These are phyloP conservation scores for Monochamus alternatus DNA, from an alignment of 2,888 invertebrate species.

Conservation along the genomic window DNA sequence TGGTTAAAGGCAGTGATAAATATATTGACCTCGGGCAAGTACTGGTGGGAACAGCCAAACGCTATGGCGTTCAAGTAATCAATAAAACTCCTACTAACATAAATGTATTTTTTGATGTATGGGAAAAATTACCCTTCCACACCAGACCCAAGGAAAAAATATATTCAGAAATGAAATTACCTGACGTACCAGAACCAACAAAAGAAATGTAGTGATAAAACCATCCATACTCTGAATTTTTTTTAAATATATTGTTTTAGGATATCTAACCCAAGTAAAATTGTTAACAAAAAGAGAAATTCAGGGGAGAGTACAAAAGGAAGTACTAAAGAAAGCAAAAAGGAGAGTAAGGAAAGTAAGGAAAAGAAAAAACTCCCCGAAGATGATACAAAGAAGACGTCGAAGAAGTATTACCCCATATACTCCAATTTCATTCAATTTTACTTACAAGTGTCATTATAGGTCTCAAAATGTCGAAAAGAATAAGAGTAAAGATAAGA, in stretches of 20 bases:
- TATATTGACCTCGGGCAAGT: constrained; percentile 67
- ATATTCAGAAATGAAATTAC: constrained; percentile 58
- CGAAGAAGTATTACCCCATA: constrained; percentile 25
- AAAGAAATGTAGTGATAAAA: constrained; percentile 28
- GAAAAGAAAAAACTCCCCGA: constrained; percentile 17
- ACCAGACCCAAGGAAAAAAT: constrained; percentile 47
- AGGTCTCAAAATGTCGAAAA: constrained; percentile 32
- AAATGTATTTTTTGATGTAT: constrained; percentile 73
- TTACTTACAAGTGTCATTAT: not conserved
- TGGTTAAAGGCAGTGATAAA: constrained; percentile 67
- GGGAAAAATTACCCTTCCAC: constrained; percentile 70
- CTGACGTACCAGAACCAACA: constrained; percentile 40
- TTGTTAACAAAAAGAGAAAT: too few species aligned
- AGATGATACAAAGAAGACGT: not conserved
- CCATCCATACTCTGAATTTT: not conserved
- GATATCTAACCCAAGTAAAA: not conserved
- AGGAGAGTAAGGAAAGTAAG: not conserved
- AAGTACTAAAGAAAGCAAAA: not conserved
- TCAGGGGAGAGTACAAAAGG: not conserved
- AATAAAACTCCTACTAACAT: constrained; percentile 75
- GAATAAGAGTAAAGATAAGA: constrained; percentile 43
- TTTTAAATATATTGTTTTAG: not conserved
- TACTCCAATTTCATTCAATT: not conserved
- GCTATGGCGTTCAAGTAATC: constrained; percentile 74
- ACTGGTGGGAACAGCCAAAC: constrained; percentile 8